These are phyloP conservation scores for Nesoenas mayeri DNA, from an alignment of 2,113 vertebrate species.

Conservation along the genomic window DNA sequence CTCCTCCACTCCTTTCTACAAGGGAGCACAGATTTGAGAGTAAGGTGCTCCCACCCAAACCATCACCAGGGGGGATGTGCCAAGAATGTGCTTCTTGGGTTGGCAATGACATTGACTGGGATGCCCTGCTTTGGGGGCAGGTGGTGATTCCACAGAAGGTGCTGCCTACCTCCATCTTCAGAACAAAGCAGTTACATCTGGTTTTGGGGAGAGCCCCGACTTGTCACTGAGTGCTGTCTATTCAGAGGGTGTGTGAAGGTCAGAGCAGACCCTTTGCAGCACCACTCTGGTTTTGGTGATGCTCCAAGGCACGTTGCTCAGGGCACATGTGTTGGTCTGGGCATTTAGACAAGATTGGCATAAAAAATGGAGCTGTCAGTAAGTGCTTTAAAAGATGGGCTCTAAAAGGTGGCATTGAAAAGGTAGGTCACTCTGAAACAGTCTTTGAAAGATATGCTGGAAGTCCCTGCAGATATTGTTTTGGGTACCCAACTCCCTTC, in stretches of 20 bases:
- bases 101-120: neutral
- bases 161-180: neutral
- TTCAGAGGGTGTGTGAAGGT: neutral
- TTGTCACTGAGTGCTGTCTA: neutral
- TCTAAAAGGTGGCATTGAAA: neutral
- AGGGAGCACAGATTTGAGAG: neutral
- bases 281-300: rapidly evolving
- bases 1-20: neutral
- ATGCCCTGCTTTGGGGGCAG: neutral
- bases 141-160: neutral
- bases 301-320: neutral
- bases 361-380: neutral
- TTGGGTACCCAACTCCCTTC: neutral
- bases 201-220: neutral
- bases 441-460: neutral
- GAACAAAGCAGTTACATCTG: neutral
- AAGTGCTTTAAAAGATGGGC: neutral
- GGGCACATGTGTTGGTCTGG: too few relatives aligned
- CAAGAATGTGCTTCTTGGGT: neutral
- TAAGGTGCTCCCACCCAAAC: neutral
- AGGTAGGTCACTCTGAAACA: neutral
- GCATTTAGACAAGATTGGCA: neutral
- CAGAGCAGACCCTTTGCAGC: neutral
- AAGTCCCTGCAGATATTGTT: neutral
- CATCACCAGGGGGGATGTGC: neutral